Evolutionary conservation across 2,888 invertebrate species (phyloP), one percentile per base, ranked within the genome.

Genomic region (Cylindroiulus punctatus): DNA sequence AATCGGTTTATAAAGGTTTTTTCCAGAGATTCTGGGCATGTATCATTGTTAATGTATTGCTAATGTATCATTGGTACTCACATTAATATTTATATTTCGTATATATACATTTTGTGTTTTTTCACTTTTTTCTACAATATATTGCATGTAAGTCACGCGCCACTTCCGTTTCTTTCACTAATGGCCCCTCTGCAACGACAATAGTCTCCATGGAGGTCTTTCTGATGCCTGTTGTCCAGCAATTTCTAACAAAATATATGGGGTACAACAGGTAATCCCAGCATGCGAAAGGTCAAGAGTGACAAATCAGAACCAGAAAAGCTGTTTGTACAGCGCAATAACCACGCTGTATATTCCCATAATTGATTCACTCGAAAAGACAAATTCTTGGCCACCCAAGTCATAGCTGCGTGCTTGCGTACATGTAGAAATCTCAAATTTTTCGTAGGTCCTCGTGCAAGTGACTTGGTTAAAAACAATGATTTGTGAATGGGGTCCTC

Each of bases 331-430:
- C 76, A 76, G 26, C 30, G 76, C 76, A 30, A 76, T 76, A 76
- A 76, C 76, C 26, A 76, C 76, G 14, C 76, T 76, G 26, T 76
- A 76, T 76, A 26, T 30, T 30, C 76, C 76, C 26, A 30, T 76
- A 76, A 76, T 76, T 76, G 76, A 76, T 76, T 76, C 76, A 76
- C 76, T 30, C 26, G 76, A 76, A 76, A 76, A 76, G 76, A 76
- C 76, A 76, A 76, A 76, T 76, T 76, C 76, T 76, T 76, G 76
- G 76, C 76, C 76, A 76, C 76, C 76, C 76, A 76, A 76, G 76
- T 76, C 30, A 76, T 76, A 76, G 14, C 76, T 76, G 26, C 30
- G 1, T 17, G 76, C 30, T 30, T 76, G 76, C 30, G 76, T 76
- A 30, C 30, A 76, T 30, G 30, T 76, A 30, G n/a, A n/a, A n/a